Base-by-base conservation (phyloP, 2,113 vertebrate species). In the Cyanoderma ruficeps region DNA sequence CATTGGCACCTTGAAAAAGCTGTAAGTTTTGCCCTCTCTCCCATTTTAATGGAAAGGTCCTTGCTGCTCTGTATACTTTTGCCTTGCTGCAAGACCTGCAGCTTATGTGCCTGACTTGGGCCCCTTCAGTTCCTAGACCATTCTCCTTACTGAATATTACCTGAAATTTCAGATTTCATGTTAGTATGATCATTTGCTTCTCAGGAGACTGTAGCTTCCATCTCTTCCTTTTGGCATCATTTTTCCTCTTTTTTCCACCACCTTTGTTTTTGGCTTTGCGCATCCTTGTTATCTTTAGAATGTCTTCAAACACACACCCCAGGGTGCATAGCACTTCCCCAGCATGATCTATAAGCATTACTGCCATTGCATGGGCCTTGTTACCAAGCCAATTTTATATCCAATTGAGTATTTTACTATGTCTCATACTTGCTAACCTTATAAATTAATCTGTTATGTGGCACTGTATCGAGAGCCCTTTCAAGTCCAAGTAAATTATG, bases 401-500 rank as follows among this genome's bases (percentile, higher is more conserved):
- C 90, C 77, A 95, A 94, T 89, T 11, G 30, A 94, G 86, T 96
- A 93, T 93, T 96, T 95, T 94, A 90, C 83, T 93, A 93, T 94
- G 87, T 91, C 76, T 93, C 87, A 75, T 77, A 95, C 83, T 95
- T 92, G 86, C 93, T 97, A 97, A 96, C 95, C 87, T 96, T 94
- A 94, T 93, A 97, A 97, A 97, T 96, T 96, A 97, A 97, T 96
- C 90, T 95, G 83, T 96, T 95, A 78, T 42, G 83, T 93, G 88
- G 82, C 89, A 81, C 93, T 95, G 78, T 83, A 91, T 81, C 39
- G 65, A 97, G 80, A 96, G 76, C 57, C 94, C 92, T 95, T 97
- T 90, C 94, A 91, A 96, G 94, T 97, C 96, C 93, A 96, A 97
- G 87, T 96, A 95, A 97, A 97, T 97, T 96, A 97, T 87, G 91